Conservation (phyloP, 2,888 invertebrate species). For the Agrilus biguttatus region DNA sequence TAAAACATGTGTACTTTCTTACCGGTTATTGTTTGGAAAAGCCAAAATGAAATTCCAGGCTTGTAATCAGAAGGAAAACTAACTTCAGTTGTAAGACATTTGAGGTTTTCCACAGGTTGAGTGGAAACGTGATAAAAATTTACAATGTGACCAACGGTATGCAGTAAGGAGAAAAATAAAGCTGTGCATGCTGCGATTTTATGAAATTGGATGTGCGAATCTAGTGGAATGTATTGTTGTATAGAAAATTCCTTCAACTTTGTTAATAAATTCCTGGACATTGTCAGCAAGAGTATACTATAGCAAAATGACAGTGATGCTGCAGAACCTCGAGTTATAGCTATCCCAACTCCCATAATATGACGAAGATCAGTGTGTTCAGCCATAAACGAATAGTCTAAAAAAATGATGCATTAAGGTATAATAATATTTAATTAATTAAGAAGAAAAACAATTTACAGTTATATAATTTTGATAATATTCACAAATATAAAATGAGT, state of each 20-base stretch:
- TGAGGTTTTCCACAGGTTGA: slow-evolving; percentile 82
- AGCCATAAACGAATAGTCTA: slow-evolving; percentile 90
- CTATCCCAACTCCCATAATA: slow-evolving; percentile 95
- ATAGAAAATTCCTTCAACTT: slow-evolving; percentile 87
- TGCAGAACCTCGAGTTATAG: slow-evolving; percentile 86
- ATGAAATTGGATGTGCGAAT: slow-evolving; percentile 93
- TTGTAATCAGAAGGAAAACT: slow-evolving; percentile 88
- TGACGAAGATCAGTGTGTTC: slow-evolving; percentile 90
- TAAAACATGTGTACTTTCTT: slow-evolving; percentile 11
- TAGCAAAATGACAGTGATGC: slow-evolving; percentile 92
- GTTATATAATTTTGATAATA: no score
- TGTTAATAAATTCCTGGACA: slow-evolving; percentile 85
- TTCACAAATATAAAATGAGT: no score
- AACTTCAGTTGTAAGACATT: slow-evolving; percentile 85
- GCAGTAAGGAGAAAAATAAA: slow-evolving; percentile 80
- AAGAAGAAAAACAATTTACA: no score
- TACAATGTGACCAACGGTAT: slow-evolving; percentile 88
- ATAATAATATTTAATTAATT: not conserved
- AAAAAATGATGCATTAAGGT: slow-evolving; percentile 6
- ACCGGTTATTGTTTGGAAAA: slow-evolving; percentile 91
- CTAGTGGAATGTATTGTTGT: slow-evolving; percentile 86
- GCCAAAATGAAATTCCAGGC: slow-evolving; percentile 89
- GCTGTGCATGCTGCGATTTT: slow-evolving; percentile 94
- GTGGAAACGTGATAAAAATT: slow-evolving; percentile 97
- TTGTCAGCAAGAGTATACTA: slow-evolving; percentile 76